phyloP scores from a whole-genome alignment of 2,797 vertebrate species.

The Rhynchotus rufescens region DNA sequence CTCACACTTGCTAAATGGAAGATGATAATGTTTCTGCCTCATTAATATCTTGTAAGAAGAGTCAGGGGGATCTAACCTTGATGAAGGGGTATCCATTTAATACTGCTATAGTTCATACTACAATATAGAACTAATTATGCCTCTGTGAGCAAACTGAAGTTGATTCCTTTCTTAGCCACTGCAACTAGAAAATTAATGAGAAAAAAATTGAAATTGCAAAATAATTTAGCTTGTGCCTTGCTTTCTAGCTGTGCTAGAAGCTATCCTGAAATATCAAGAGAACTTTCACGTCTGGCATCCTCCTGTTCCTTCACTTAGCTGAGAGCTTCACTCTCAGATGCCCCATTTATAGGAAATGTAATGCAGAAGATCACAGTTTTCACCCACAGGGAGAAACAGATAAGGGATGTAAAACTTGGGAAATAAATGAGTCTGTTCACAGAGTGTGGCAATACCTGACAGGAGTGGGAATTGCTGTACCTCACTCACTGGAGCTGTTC shows the following conservation, averaged over 20 bases:
- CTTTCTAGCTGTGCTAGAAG: not conserved
- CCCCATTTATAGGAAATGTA: not conserved
- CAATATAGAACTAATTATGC: not conserved
- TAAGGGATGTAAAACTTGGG: not conserved
- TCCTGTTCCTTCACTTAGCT: not conserved
- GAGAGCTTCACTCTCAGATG: not conserved
- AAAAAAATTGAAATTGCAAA: not conserved
- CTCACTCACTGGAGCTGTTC: too few relatives aligned
- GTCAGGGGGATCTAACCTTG: not conserved
- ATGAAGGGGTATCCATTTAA: not conserved
- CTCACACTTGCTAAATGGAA: slow-evolving; percentile 49
- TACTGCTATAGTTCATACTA: not conserved
- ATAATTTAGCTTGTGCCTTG: not conserved
- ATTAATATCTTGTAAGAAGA: slow-evolving; percentile 44
- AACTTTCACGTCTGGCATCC: not conserved
- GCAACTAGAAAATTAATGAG: not conserved
- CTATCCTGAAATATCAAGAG: not conserved
- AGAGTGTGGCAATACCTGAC: not conserved
- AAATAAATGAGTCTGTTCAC: not conserved
- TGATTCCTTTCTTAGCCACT: not conserved
- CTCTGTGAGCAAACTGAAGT: not conserved
- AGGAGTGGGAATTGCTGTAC: not conserved
- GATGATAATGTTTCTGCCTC: slow-evolving; percentile 11
- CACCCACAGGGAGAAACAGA: not conserved
- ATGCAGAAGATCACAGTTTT: not conserved